Evolutionary conservation across 2,797 vertebrate species (phyloP).

Genomic region (Microcaecilia unicolor): DNA sequence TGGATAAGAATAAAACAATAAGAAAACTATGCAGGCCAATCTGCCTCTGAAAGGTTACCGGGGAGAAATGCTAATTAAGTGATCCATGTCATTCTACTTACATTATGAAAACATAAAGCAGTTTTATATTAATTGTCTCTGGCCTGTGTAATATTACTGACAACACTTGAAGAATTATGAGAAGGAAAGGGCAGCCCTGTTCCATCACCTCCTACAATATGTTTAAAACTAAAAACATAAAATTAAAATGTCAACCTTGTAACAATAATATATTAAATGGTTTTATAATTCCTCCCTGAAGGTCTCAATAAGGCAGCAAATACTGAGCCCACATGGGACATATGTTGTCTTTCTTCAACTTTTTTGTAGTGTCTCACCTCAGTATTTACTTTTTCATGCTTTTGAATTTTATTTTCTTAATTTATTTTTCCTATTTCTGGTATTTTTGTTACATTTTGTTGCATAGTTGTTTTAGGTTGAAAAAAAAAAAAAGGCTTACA

Average conservation of each 20-base stretch:
- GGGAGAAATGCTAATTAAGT: background rate
- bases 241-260: constrained; percentile 12
- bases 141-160: constrained; percentile 11
- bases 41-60: background rate
- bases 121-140: background rate
- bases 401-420: too few relatives aligned
- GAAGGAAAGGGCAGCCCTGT: constrained; percentile 14
- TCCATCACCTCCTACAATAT: constrained; percentile 4
- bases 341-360: too few relatives aligned
- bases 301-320: constrained; percentile 1
- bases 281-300: constrained; percentile 8
- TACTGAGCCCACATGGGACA: too few relatives aligned
- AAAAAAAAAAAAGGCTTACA: too few relatives aligned
- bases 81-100: background rate
- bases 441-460: too few relatives aligned
- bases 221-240: constrained; percentile 5
- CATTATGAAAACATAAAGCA: too few relatives aligned
- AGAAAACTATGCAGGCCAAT: background rate
- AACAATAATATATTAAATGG: constrained; percentile 1
- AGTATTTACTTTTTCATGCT: too few relatives aligned
- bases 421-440: too few relatives aligned
- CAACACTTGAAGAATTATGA: constrained; percentile 12
- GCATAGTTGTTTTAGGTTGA: too few relatives aligned
- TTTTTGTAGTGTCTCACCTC: too few relatives aligned
- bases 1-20: background rate